These are phyloP conservation scores for Carcinoscorpius rotundicauda DNA, from an alignment of 1,140 invertebrate species.

Conservation along the genomic window DNA sequence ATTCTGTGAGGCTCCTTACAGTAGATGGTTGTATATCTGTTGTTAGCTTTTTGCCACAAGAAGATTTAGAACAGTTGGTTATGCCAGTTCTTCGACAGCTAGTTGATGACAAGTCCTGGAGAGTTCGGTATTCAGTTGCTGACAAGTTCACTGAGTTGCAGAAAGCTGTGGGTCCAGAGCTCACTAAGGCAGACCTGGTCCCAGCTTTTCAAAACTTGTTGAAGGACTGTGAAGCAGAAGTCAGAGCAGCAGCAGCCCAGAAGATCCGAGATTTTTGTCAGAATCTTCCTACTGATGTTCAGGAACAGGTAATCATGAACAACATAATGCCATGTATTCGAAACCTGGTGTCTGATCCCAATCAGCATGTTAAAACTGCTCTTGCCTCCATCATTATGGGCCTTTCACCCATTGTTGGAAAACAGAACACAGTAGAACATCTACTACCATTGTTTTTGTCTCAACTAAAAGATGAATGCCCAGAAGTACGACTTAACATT, in stretches of 20 bases:
- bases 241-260: constrained; percentile 88
- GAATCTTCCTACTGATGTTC: constrained; percentile 66
- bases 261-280: constrained; percentile 93
- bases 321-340: constrained; percentile 96
- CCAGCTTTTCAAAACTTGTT: constrained; percentile 85
- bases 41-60: constrained; percentile 70
- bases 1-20: constrained; percentile 90
- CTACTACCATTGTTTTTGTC: constrained; percentile 90
- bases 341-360: constrained; percentile 93
- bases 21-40: constrained; percentile 96
- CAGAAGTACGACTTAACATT: constrained; percentile 97
- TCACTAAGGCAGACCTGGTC: constrained; percentile 87
- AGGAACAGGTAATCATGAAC: constrained; percentile 92
- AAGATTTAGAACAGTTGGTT: constrained; percentile 78
- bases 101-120: constrained; percentile 92
- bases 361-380: constrained; percentile 97
- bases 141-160: constrained; percentile 85
- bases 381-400: constrained; percentile 99
- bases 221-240: constrained; percentile 97
- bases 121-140: constrained; percentile 92
- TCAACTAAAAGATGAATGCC: constrained; percentile 98
- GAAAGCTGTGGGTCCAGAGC: constrained; percentile 90
- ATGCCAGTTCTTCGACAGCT: constrained; percentile 90
- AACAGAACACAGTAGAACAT: constrained; percentile 96
- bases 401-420: constrained; percentile 91